Evolutionary conservation across 2,797 vertebrate genomes (phyloP), one percentile per base, ranked within the genome.

Genomic region (Saxicola maurus): DNA sequence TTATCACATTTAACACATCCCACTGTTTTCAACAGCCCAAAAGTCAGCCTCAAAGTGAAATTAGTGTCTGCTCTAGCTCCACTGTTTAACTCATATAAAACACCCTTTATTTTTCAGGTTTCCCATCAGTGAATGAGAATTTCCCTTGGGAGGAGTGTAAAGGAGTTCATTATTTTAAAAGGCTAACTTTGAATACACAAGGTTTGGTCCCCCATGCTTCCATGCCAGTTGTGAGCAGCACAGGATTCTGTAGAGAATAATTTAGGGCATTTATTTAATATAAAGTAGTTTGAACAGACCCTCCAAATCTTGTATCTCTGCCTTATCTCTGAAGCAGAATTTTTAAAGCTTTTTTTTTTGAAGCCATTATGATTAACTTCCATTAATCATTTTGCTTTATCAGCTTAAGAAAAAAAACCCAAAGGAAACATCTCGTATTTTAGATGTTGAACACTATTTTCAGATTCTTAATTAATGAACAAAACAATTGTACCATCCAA

Each of bases 341-440:
- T 56, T 72, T 40, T 51, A n/a, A 80, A 76, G 17, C 8, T 49
- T 21, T 31, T 14, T 18, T 49, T 21, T 31, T 14, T 18, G 20
- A 35, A 69, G 4, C 5, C 13, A 20, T 30, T 18, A 43, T 43
- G 20, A 69, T 57, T 27, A 27, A 14, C 3, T 48, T 88, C 6
- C 10, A 8, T 74, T 42, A 76, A 25, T 69, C 1, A 52, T 89
- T 89, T 84, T 69, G 7, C 14, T 87, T 11, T 55, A 62, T 48
- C 6, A 77, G 13, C 10, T 33, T 31, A 17, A 80, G 19, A 5
- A 35, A 65, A 66, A 48, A 48, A 38, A 0, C 3, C 8, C 5
- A 25, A 66, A 56, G 6, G 8, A 60, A 72, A 11, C 1, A 24
- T 2, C 2, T 5, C 1, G 0, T 60, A 35, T 55, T 71, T 80